Conservation (phyloP, 2,797 vertebrate species). For the Myiotriccus ornatus region DNA sequence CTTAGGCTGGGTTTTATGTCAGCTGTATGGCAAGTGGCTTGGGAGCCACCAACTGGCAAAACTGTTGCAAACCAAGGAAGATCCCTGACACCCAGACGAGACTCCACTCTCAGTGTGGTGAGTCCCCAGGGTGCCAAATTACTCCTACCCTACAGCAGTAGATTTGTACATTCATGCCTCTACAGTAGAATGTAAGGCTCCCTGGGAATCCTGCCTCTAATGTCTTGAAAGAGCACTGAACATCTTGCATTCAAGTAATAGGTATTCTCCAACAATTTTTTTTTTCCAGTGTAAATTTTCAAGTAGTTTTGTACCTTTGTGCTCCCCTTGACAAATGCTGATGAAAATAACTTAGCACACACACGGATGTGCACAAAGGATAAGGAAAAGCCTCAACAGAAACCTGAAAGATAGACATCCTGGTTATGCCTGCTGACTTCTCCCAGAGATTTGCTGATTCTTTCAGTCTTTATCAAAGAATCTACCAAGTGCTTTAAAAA, state of each 20-base stretch:
- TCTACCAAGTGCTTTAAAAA: slow-evolving; percentile 33
- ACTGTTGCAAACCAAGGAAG: background rate
- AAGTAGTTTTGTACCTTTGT: background rate
- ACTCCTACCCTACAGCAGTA: background rate
- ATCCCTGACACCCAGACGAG: background rate
- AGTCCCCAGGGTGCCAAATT: background rate
- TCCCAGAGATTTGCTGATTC: slow-evolving; percentile 41
- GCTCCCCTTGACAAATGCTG: background rate
- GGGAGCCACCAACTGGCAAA: background rate
- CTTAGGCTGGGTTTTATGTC: background rate
- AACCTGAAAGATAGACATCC: background rate
- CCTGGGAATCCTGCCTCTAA: background rate
- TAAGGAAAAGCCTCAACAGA: background rate
- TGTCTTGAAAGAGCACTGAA: background rate
- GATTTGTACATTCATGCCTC: background rate
- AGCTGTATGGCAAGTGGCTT: background rate
- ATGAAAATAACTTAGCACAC: background rate
- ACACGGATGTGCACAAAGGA: background rate
- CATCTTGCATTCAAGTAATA: background rate
- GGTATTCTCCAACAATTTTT: background rate
- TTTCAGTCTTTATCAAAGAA: slow-evolving; percentile 30
- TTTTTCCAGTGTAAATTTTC: background rate
- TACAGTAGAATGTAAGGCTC: background rate
- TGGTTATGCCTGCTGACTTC: background rate
- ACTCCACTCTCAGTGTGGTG: too few species aligned